Percentiles rank a stretch among this genome's conserved stretches.
Evolutionary conservation across 2,113 vertebrate genomes (phyloP).

Genomic region (Genyomyrus donnyi): DNA sequence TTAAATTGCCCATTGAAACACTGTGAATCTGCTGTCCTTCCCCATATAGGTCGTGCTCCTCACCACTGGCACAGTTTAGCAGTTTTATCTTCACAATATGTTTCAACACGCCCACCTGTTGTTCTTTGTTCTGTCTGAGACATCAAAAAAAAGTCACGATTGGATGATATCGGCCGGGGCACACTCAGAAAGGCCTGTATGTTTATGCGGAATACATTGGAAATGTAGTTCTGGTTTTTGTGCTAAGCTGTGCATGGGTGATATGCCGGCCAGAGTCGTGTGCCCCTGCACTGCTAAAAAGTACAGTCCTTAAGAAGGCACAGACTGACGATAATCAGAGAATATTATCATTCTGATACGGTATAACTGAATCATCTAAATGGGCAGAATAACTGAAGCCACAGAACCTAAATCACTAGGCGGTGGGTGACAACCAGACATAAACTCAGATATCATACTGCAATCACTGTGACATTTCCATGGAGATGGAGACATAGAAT

Average conservation of each 20-base stretch:
- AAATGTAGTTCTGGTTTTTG: not conserved
- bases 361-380: not conserved
- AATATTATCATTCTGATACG: not conserved
- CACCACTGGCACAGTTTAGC: constrained; percentile 12
- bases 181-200: not conserved
- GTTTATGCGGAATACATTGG: not conserved
- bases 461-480: not conserved
- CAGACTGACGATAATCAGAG: not conserved
- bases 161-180: not conserved
- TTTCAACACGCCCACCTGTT: constrained; percentile 25
- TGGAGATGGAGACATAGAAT: not conserved
- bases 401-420: not conserved
- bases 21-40: not conserved
- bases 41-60: constrained; percentile 20
- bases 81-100: constrained; percentile 21
- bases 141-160: not conserved
- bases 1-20: constrained; percentile 33
- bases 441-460: not conserved
- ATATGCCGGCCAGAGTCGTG: not conserved
- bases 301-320: not conserved
- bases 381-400: not conserved
- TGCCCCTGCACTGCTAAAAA: not conserved
- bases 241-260: not conserved
- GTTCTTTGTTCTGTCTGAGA: constrained; percentile 11
- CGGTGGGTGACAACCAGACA: not conserved